A percentile compares a stretch with the other conserved stretches of the same genome.
Conservation (phyloP, 2,797 vertebrate species). For the Anas bernieri region DNA sequence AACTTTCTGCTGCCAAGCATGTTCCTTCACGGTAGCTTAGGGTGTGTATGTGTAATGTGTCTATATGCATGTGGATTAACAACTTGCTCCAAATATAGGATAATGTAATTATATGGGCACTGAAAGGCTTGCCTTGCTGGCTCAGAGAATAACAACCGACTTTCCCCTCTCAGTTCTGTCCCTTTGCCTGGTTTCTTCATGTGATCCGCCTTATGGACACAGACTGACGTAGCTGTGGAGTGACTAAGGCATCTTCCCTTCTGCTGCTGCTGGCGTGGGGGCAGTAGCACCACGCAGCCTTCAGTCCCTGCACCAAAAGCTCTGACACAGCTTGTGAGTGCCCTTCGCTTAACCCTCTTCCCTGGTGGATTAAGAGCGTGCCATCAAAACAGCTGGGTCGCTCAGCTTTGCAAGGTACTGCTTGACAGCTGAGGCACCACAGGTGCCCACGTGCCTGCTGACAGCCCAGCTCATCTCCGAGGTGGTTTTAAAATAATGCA, state of each 20-base stretch:
- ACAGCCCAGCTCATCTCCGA: not conserved
- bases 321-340: not conserved
- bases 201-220: not conserved
- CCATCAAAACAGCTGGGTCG: not conserved
- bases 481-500: not conserved
- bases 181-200: not conserved
- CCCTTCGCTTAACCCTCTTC: not conserved
- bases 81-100: not conserved
- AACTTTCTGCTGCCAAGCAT: not conserved
- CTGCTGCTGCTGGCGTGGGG: not conserved
- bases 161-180: not conserved
- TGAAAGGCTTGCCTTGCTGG: not conserved
- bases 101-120: not conserved
- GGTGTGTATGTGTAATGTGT: not conserved
- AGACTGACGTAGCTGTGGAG: rapidly evolving
- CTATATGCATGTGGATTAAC: not conserved
- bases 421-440: not conserved
- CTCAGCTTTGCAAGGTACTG: not conserved
- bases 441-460: not conserved
- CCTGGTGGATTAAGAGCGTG: not conserved
- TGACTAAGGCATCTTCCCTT: not conserved
- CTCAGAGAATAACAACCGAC: not conserved
- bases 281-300: not conserved
- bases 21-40: not conserved
- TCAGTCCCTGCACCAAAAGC: not conserved